Base-by-base conservation (phyloP, 2,113 vertebrate species). In the Gadus macrocephalus region DNA sequence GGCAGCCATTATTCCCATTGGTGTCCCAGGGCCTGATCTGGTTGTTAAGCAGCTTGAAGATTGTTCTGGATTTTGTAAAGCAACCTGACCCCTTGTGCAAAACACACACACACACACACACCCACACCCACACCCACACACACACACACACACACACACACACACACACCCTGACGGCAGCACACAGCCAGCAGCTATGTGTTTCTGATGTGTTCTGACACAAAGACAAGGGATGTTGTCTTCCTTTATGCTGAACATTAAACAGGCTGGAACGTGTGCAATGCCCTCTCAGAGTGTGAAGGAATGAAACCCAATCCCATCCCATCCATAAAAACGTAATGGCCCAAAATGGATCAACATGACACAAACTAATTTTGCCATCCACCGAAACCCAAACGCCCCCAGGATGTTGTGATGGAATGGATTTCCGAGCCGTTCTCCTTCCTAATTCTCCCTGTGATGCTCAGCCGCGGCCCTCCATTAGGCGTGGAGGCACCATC, bases 331-430 rank as follows among this genome's bases (percentile, higher is more conserved):
- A 72, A n/a, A 25, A 6, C 42, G 11, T 5, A 68, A 59, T n/a
- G 28, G 14, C 14, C 27, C 15, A 9, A 7, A 14, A 15, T 53
- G 53, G 3, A 42, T 67, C n/a, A 28, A 70, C 61, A 19, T 55
- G 17, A 11, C 38, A 53, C 38, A 28, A 17, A 67, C 22, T 25
- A 49, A 42, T 71, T 64, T 4, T 49, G 19, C 27, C 25, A 64
- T 72, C 42, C 5, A 53, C 28, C 22, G 67, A 75, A 72, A 77
- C 17, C 42, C 69, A 68, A 59, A 42, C 1, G 69, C 67, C n/a
- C 58, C 35, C 53, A 9, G 53, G 16, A 2, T 42, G 67, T 73
- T 78, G 65, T 19, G 31, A 19, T 17, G 19, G 35, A 69, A 53
- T 14, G 19, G 14, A 11, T 27, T 31, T 31, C 31, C 9, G 38